Percentiles rank a stretch among this genome's conserved stretches.
These are phyloP conservation scores for Gallinago jamesoni DNA, from an alignment of 2,113 vertebrate species.

Conservation along the genomic window DNA sequence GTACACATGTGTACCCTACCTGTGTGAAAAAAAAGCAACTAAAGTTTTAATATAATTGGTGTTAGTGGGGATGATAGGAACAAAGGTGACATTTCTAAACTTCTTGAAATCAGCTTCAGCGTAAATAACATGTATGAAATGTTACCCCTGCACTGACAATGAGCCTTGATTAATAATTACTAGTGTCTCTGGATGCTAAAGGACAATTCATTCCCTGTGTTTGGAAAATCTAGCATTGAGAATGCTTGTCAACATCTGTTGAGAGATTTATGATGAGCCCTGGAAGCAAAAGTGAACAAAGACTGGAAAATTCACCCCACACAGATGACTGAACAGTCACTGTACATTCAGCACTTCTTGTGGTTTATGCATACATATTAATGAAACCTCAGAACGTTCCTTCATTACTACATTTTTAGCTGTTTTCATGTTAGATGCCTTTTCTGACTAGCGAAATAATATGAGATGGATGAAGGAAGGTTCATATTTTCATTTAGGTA, in stretches of 20 bases:
- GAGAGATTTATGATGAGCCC: not conserved
- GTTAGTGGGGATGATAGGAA: not conserved
- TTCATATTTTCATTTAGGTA: not conserved
- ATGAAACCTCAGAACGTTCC: not conserved
- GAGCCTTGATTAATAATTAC: constrained; percentile 38
- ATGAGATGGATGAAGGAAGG: not conserved
- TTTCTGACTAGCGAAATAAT: not conserved
- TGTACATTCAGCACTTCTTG: not conserved
- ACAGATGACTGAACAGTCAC: not conserved
- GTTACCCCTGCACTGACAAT: not conserved
- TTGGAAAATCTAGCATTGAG: not conserved
- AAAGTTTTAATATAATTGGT: not conserved
- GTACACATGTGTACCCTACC: not conserved
- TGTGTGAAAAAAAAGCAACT: not conserved
- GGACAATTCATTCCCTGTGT: not conserved
- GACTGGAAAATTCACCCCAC: not conserved
- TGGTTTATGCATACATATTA: not conserved
- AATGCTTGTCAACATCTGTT: not conserved
- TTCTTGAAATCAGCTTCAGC: not conserved
- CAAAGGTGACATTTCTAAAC: constrained; percentile 25
- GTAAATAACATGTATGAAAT: not conserved
- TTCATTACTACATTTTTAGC: not conserved
- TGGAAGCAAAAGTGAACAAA: not conserved
- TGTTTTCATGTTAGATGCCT: not conserved
- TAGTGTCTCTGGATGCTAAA: not conserved